A percentile compares a stretch with the other conserved stretches of the same genome.
Conservation (phyloP, 2,888 invertebrate genomes). For the Sphaerophoria taeniata region DNA sequence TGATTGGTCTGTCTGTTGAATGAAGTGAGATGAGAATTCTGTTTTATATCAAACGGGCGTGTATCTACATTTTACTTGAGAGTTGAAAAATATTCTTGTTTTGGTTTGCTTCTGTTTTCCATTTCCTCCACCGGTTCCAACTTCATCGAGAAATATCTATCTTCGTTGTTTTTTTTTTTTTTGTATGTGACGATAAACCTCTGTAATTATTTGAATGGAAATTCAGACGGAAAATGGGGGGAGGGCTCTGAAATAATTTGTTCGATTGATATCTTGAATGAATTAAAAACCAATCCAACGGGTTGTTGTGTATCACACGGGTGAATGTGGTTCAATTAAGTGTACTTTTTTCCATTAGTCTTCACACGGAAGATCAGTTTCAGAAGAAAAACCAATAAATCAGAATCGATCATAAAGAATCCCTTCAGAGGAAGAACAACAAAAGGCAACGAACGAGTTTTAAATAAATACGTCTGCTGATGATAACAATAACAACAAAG, state of each 20-base stretch:
- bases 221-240: slow-evolving; percentile 23
- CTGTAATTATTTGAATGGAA: slow-evolving; percentile 43
- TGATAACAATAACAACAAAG: too few species aligned
- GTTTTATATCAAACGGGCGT: slow-evolving; percentile 55
- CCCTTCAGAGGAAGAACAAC: not conserved
- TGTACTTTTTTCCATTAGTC: slow-evolving; percentile 1
- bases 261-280: slow-evolving; percentile 29
- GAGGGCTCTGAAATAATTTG: not conserved
- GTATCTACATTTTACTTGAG: slow-evolving; percentile 47
- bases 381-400: not conserved
- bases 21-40: slow-evolving; percentile 9
- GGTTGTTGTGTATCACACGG: slow-evolving; percentile 64
- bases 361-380: not conserved
- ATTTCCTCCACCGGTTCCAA: slow-evolving; percentile 24
- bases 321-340: slow-evolving; percentile 65
- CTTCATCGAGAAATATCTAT: slow-evolving; percentile 41
- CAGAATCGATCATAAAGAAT: too few species aligned
- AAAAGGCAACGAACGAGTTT: too few species aligned
- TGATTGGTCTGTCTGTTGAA: not conserved
- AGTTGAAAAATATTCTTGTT: slow-evolving; percentile 55
- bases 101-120: slow-evolving; percentile 43
- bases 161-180: too few species aligned
- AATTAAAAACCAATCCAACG: slow-evolving; percentile 54
- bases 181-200: not conserved
- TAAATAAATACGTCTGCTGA: too few species aligned